Conservation (phyloP, 2,888 invertebrate species). For the Coremacera marginata region DNA sequence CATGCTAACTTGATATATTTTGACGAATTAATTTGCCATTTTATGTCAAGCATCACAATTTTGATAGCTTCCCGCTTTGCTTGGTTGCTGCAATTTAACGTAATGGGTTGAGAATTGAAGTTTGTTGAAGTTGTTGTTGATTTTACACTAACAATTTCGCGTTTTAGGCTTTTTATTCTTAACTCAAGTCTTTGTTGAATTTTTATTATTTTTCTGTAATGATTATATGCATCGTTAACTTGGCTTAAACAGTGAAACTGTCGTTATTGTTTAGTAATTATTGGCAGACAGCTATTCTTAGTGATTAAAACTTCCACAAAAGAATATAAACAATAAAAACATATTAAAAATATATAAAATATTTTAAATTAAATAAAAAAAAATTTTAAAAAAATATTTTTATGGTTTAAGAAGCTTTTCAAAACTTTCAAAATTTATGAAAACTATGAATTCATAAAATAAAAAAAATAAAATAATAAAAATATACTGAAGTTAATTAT, state of each 20-base stretch:
- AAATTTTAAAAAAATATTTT: too few species aligned
- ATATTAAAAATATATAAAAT: too few species aligned
- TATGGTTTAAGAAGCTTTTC: too few species aligned
- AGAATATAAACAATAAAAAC: too few species aligned
- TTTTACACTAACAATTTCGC: background rate
- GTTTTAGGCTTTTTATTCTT: background rate
- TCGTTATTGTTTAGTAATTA: background rate
- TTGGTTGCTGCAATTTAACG: background rate
- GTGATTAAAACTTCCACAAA: too few species aligned
- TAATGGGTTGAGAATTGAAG: background rate
- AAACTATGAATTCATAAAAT: too few species aligned
- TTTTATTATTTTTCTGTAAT: background rate
- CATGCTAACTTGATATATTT: slow-evolving; percentile 26
- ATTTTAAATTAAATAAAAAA: too few species aligned
- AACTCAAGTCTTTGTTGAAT: background rate
- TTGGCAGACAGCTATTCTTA: background rate
- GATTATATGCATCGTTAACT: slow-evolving; percentile 21
- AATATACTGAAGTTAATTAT: too few species aligned
- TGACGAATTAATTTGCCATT: slow-evolving; percentile 40
- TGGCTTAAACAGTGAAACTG: slow-evolving; percentile 9
- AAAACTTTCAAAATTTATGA: too few species aligned
- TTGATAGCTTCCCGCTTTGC: slow-evolving; percentile 25
- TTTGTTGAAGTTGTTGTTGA: background rate
- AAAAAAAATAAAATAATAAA: too few species aligned
- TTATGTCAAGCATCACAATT: slow-evolving; percentile 31